Evolutionary conservation across 2,113 vertebrate species (phyloP).

Genomic region (Bubo bubo): DNA sequence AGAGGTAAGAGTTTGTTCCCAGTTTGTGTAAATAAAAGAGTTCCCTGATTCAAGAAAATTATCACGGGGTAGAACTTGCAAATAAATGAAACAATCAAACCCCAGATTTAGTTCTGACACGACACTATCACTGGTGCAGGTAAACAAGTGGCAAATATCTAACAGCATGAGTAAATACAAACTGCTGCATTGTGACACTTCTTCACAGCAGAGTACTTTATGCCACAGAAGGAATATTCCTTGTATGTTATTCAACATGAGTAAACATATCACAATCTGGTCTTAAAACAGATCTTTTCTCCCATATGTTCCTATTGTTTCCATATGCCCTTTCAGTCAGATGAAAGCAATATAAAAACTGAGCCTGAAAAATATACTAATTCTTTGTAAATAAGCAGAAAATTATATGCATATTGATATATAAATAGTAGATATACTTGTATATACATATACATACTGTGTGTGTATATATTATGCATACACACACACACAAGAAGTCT

Average conservation of each 20-base stretch:
- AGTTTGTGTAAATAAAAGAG: background rate
- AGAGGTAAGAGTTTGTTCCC: background rate
- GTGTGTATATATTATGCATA: background rate
- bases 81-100: background rate
- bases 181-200: background rate
- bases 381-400: constrained; percentile 22
- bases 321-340: constrained; percentile 38
- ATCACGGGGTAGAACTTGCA: background rate
- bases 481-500: background rate
- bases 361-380: background rate
- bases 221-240: background rate
- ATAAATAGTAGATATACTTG: constrained; percentile 7
- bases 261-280: constrained; percentile 19
- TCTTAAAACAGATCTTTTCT: constrained; percentile 9
- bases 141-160: background rate
- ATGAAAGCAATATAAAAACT: constrained; percentile 52
- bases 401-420: constrained; percentile 23
- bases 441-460: background rate
- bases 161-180: background rate
- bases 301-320: constrained; percentile 43
- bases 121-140: background rate
- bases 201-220: background rate
- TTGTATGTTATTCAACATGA: background rate
- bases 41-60: background rate
- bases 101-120: background rate